Evolutionary conservation across 2,797 vertebrate species (phyloP).

Genomic region (Danio albolineatus): DNA sequence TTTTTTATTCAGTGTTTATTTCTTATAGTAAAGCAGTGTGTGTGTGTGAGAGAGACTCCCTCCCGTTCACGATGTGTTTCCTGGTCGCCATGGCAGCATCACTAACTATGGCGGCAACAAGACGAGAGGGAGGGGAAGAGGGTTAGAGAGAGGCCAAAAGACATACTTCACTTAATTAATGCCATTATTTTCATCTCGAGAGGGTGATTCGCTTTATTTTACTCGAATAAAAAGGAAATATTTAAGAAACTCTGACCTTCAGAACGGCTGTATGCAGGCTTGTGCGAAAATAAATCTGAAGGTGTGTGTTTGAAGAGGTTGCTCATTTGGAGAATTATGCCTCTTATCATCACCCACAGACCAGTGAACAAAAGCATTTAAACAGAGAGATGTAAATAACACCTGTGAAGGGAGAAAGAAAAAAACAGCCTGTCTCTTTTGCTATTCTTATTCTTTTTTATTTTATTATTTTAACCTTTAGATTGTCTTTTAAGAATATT

Average conservation of each 20-base stretch:
- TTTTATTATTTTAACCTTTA: too few relatives aligned
- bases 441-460: too few relatives aligned
- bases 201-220: neutral
- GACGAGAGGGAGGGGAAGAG: constrained; percentile 48
- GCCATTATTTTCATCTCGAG: neutral
- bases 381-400: neutral
- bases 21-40: neutral
- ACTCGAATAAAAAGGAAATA: neutral
- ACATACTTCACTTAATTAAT: neutral
- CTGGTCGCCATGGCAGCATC: constrained; percentile 82
- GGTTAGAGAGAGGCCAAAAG: neutral
- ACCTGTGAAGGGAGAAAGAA: neutral
- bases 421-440: neutral
- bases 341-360: neutral
- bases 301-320: neutral
- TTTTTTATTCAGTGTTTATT: neutral
- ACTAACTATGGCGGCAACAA: constrained; percentile 77
- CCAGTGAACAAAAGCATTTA: neutral
- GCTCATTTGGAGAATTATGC: neutral
- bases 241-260: neutral
- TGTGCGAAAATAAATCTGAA: neutral
- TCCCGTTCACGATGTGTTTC: constrained; percentile 74
- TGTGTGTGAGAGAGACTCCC: constrained; percentile 14
- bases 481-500: too few relatives aligned
- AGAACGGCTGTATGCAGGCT: neutral